Percentiles rank a stretch among this genome's conserved stretches.
phyloP scores from a whole-genome alignment of 2,888 invertebrate species.

The Arge pagana region DNA sequence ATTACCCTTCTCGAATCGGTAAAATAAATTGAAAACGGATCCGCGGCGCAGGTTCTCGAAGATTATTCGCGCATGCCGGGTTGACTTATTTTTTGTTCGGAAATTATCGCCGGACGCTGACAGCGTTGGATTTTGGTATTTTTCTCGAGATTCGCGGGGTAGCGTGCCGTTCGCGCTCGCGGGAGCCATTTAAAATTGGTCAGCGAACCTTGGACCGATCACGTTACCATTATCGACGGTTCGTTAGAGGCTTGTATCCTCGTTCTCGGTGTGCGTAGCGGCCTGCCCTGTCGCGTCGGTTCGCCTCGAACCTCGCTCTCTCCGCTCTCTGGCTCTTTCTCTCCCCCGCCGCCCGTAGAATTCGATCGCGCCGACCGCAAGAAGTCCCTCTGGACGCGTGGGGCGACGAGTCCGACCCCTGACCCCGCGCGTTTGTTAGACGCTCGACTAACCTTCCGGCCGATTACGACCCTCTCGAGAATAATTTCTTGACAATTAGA shows the following conservation, averaged over 20 bases:
- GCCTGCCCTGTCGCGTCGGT: too few relatives aligned
- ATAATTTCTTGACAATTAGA: too few relatives aligned
- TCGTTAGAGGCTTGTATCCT: slow-evolving; percentile 44
- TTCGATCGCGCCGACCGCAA: not conserved
- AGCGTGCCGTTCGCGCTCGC: too few relatives aligned
- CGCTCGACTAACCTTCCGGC: slow-evolving; percentile 8
- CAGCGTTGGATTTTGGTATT: too few relatives aligned
- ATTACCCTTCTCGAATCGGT: too few relatives aligned
- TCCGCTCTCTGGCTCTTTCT: not conserved
- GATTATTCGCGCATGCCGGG: too few relatives aligned
- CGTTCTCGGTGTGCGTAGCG: slow-evolving; percentile 22
- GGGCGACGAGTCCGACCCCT: slow-evolving; percentile 10
- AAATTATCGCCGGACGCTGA: too few relatives aligned
- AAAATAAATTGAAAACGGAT: too few relatives aligned
- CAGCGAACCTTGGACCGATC: slow-evolving; percentile 42
- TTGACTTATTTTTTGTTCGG: too few relatives aligned
- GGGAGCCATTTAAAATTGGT: slow-evolving; percentile 44
- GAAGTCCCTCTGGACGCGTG: slow-evolving; percentile 1
- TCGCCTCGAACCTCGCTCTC: not conserved
- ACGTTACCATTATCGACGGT: slow-evolving; percentile 47
- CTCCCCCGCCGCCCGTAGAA: not conserved
- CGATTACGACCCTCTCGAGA: slow-evolving; percentile 8
- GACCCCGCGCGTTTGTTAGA: not conserved
- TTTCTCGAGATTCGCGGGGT: too few relatives aligned
- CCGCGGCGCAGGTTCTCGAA: too few relatives aligned